These are phyloP conservation scores for Myotis vivesi DNA, from an alignment of 2,797 vertebrate species.

Conservation along the genomic window DNA sequence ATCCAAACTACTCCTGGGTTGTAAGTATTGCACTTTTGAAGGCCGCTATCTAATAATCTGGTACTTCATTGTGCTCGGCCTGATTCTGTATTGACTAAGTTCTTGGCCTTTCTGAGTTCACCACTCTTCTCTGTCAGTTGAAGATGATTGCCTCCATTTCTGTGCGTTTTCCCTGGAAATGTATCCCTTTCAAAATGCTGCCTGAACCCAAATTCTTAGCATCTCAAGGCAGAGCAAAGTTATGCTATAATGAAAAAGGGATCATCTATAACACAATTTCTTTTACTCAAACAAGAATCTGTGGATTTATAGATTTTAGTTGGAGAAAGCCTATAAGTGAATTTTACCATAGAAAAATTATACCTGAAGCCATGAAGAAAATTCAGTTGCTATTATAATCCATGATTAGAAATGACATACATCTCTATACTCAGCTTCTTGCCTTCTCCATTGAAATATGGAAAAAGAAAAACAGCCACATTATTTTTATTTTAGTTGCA, in stretches of 20 bases:
- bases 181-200: conserved; percentile 64
- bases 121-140: conserved; percentile 51
- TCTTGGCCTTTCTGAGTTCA: conserved; percentile 33
- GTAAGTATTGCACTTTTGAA: conserved; percentile 33
- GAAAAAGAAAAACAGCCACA: not conserved
- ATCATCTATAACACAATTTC: conserved; percentile 57
- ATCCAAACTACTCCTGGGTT: not conserved
- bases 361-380: conserved; percentile 39
- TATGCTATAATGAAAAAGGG: conserved; percentile 66
- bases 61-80: conserved; percentile 50
- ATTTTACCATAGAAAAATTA: conserved; percentile 62
- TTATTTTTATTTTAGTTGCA: conserved; percentile 43
- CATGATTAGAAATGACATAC: conserved; percentile 25
- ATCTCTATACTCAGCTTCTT: conserved; percentile 12
- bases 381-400: conserved; percentile 43
- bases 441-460: not conserved
- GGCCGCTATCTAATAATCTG: conserved; percentile 51
- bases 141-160: conserved; percentile 66
- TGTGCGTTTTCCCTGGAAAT: conserved; percentile 53
- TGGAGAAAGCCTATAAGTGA: conserved; percentile 33
- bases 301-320: conserved; percentile 60
- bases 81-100: conserved; percentile 70
- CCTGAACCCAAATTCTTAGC: conserved; percentile 61
- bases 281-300: conserved; percentile 46
- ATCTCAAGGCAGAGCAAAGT: conserved; percentile 52